Base-by-base conservation (phyloP, 1,140 invertebrate species). In the Drosophila quadrilineata region DNA sequence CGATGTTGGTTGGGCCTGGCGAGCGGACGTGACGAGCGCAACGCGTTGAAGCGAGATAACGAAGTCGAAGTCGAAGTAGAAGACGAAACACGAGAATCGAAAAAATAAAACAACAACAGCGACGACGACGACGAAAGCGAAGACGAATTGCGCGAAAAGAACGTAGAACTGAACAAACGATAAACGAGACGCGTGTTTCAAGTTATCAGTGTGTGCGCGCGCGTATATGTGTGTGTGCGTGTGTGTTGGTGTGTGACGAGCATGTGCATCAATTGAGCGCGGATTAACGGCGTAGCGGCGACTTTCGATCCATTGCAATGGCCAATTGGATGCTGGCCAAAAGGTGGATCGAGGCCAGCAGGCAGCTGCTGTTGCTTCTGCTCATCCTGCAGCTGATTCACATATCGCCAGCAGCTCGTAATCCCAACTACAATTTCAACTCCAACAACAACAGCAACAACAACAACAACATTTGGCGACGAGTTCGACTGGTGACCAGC, bases 381-480 rank as follows among this genome's bases (percentile, higher is more conserved):
- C 46, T 80, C 45, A 12, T 80, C 49, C 63, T 80, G 54, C 76
- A 80, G 68, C 50, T 84, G 17, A 76, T 84, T 69, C 63, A 72
- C 48, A 57, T 54, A 33, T 69, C 76, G 50, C 77, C 68, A 33
- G 76, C 77, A 24, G 70, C 72, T 31, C 76, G 76, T 50, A 63
- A 58, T 33, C 19, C 60, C 40, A 35, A 45, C 21, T 50, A 24
- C 19, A 59, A 58, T 33, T 21, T 8, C 9, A 57, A 17, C 21
- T 43, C 22, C 22, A 45, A 31, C 9, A 50, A 49, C 6, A 54
- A 31, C 36, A 82, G 70, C 36, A 64, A 62, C 12, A 76, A 77
- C 12, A 71, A 75, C 12, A 79, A 73, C 41, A 82, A 82, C 36
- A 84, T 84, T 53, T 84, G 77, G 77, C 65, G 77, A 50, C 73